These are phyloP conservation scores for Bergia puertoricense DNA, from an alignment of 92 coral and sea anemone species.

Conservation along the genomic window DNA sequence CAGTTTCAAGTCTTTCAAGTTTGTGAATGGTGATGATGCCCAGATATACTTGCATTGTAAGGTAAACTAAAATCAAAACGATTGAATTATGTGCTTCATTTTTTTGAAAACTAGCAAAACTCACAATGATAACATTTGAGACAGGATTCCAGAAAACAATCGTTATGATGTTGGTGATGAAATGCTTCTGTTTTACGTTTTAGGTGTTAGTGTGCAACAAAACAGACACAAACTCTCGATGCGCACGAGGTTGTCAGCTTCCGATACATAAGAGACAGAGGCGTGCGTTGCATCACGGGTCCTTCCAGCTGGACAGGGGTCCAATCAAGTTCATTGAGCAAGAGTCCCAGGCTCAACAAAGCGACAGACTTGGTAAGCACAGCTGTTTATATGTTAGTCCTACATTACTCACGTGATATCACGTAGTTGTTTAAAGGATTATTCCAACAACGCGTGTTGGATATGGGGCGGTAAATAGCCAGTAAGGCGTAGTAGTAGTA, in stretches of 20 bases:
- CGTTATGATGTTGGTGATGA: background rate
- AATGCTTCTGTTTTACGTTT: background rate
- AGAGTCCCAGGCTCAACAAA: background rate
- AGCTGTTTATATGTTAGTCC: background rate
- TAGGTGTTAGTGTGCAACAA: conserved; percentile 37
- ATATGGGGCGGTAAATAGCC: no score
- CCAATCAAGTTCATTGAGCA: conserved; percentile 9
- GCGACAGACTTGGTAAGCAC: background rate
- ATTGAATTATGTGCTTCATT: background rate
- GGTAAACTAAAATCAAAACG: background rate
- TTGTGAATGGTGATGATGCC: conserved; percentile 16
- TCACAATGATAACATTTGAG: background rate
- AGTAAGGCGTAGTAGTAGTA: background rate
- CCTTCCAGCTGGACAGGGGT: conserved; percentile 9
- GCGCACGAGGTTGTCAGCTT: conserved; percentile 19
- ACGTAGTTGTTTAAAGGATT: no score
- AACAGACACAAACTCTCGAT: conserved; percentile 28
- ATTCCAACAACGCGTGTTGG: no score
- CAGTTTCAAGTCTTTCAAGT: conserved; percentile 39
- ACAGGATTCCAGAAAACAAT: no score
- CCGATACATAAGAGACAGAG: conserved; percentile 9
- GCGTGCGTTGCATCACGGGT: background rate
- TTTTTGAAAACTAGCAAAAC: background rate
- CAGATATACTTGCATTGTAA: conserved; percentile 27
- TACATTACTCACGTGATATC: no score